These are phyloP conservation scores for Martes flavigula DNA, from an alignment of 2,797 vertebrate species.

Conservation along the genomic window DNA sequence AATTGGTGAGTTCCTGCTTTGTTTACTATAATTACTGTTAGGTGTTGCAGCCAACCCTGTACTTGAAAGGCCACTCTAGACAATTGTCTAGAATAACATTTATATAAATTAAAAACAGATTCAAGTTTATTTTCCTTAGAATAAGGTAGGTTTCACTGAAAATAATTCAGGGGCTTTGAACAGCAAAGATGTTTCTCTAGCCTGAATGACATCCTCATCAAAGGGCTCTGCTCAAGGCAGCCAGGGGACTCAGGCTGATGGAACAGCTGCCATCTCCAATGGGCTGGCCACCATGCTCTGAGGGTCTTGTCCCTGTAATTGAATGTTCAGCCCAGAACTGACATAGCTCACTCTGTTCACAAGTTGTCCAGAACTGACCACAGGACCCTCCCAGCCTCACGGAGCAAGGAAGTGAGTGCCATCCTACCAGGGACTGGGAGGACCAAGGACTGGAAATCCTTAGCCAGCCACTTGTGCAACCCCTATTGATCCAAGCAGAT, in stretches of 20 bases:
- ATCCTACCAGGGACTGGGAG: neutral
- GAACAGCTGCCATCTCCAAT: fast-evolving
- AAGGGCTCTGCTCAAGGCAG: neutral
- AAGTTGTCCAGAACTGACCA: neutral
- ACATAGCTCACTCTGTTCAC: neutral
- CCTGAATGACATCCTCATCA: neutral
- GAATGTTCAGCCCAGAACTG: neutral
- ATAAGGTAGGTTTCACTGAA: neutral
- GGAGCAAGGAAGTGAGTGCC: neutral
- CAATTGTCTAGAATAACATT: neutral
- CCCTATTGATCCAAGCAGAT: neutral
- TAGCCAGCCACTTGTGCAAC: neutral
- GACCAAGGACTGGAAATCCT: neutral
- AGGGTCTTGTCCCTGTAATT: fast-evolving
- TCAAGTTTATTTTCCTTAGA: neutral
- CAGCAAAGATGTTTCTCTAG: neutral
- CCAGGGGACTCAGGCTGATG: neutral
- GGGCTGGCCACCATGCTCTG: neutral
- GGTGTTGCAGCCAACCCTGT: neutral
- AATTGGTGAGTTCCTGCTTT: neutral
- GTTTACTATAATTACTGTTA: neutral
- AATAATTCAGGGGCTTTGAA: neutral
- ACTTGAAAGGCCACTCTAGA: neutral
- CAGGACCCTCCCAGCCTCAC: neutral
- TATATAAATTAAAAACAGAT: neutral